Evolutionary conservation across 2,113 vertebrate species (phyloP).

Genomic region (Circaetus gallicus): DNA sequence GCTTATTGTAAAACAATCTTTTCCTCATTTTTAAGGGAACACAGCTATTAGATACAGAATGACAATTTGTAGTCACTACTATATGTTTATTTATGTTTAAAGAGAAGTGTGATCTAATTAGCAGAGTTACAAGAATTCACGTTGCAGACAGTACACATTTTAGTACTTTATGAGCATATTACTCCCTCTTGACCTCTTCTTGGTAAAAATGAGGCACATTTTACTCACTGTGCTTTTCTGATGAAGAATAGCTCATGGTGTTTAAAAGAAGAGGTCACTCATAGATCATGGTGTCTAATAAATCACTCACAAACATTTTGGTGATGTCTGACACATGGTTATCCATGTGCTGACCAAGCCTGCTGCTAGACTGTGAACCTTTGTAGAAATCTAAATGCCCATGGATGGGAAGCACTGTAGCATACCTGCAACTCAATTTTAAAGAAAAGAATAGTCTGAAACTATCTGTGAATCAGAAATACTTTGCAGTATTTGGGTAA

Average conservation of each 20-base stretch:
- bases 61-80: neutral
- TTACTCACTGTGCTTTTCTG: neutral
- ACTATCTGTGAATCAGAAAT: neutral
- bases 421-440: neutral
- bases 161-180: neutral
- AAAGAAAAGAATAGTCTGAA: neutral
- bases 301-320: neutral
- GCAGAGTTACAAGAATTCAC: neutral
- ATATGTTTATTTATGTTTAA: neutral
- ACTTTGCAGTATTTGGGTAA: neutral
- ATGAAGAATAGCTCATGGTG: neutral
- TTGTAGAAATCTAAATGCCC: neutral
- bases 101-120: neutral
- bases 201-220: neutral
- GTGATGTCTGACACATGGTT: neutral
- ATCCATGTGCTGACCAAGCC: neutral
- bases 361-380: neutral
- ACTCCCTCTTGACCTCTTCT: neutral
- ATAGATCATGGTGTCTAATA: neutral
- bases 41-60: neutral
- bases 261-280: neutral
- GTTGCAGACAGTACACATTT: neutral
- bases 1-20: neutral
- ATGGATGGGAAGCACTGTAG: neutral
- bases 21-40: neutral